phyloP scores from a whole-genome alignment of 2,888 invertebrate genomes.

The Tyria jacobaeae region DNA sequence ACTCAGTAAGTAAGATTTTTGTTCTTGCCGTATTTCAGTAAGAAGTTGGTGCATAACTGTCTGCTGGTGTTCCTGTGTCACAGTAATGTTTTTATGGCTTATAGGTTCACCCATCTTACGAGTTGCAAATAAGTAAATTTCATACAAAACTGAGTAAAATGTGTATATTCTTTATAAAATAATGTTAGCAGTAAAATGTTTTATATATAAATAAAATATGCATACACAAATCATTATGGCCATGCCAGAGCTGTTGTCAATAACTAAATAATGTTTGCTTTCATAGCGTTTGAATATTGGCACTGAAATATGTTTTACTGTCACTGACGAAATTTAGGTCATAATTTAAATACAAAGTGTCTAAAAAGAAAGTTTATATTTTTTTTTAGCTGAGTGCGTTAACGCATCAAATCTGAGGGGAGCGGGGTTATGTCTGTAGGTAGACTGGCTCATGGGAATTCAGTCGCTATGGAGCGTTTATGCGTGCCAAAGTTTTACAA shows the following conservation, averaged over 20 bases:
- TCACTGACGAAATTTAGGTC: no score
- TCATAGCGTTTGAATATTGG: no score
- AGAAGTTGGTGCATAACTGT: background rate
- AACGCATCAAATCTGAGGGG: no score
- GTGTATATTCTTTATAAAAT: background rate
- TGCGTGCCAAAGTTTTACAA: no score
- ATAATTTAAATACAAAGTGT: no score
- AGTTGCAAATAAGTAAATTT: background rate
- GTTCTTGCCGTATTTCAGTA: background rate
- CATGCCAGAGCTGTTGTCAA: background rate
- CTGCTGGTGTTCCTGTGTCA: background rate
- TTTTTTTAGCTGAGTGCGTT: no score
- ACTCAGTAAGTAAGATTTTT: constrained; percentile 3
- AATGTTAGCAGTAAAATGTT: background rate
- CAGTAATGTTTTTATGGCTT: background rate
- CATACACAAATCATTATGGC: background rate
- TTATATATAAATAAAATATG: background rate
- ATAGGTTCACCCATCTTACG: background rate
- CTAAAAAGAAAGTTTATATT: no score
- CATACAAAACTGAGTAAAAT: background rate
- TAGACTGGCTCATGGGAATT: no score
- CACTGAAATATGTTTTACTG: no score
- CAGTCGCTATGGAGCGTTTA: no score
- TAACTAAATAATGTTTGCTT: no score
- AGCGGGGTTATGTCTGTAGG: no score